Conservation (phyloP, 2,888 invertebrate species). For the Melieria picta region DNA sequence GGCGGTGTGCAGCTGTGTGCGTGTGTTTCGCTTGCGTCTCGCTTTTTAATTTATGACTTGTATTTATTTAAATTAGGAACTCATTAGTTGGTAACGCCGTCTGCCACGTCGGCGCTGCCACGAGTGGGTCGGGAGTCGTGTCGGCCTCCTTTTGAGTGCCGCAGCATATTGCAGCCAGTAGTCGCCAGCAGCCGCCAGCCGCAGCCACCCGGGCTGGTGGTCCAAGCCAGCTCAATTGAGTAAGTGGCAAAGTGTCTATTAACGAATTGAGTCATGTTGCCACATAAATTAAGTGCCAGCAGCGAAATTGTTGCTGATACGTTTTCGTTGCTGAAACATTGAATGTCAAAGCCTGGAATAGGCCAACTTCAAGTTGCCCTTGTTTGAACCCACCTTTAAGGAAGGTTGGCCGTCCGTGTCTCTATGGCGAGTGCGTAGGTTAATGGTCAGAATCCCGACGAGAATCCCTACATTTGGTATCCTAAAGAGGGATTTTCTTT, state of each 20-base stretch:
- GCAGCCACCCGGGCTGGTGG: too few relatives aligned
- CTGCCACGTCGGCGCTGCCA: neutral
- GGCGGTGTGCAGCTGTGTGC: neutral
- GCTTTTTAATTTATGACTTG: slow-evolving; percentile 44
- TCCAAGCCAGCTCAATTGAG: too few relatives aligned
- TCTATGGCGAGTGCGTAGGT: too few relatives aligned
- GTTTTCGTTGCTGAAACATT: too few relatives aligned
- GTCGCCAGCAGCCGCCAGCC: too few relatives aligned
- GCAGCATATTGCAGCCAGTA: neutral
- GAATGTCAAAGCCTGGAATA: too few relatives aligned
- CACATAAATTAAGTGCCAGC: slow-evolving; percentile 5
- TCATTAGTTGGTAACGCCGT: slow-evolving; percentile 40
- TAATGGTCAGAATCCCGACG: too few relatives aligned
- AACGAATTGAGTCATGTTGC: slow-evolving; percentile 27
- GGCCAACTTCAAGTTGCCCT: too few relatives aligned
- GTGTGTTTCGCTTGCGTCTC: slow-evolving; percentile 4
- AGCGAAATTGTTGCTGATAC: neutral
- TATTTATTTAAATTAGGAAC: slow-evolving; percentile 50
- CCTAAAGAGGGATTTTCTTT: too few relatives aligned
- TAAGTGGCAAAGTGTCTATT: slow-evolving; percentile 25
- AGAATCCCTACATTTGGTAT: too few relatives aligned
- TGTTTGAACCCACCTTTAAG: too few relatives aligned
- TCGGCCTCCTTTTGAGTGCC: neutral
- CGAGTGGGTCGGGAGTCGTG: neutral
- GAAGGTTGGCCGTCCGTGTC: too few relatives aligned